Evolutionary conservation across 2,113 vertebrate genomes (phyloP).

Genomic region (Lepisosteus osseus): DNA sequence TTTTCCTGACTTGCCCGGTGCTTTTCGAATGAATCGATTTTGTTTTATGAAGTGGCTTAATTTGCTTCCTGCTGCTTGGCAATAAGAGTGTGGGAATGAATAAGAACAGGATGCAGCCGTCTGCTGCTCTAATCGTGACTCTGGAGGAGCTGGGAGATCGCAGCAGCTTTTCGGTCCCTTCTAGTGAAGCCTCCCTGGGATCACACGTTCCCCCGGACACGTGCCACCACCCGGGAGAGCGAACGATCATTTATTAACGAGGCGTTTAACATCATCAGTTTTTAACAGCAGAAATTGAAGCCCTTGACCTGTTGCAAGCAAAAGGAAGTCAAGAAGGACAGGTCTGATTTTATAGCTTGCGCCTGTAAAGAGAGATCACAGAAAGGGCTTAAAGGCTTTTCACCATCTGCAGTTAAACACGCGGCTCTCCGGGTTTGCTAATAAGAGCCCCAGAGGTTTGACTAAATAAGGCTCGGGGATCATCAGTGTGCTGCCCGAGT

Average conservation of each 20-base stretch:
- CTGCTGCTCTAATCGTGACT: not conserved
- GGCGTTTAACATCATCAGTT: slow-evolving; percentile 30
- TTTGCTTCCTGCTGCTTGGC: not conserved
- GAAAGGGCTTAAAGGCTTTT: slow-evolving; percentile 41
- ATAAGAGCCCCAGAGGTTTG: slow-evolving; percentile 62
- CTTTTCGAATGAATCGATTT: not conserved
- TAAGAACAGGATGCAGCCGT: not conserved
- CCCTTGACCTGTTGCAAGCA: slow-evolving; percentile 54
- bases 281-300: slow-evolving; percentile 49
- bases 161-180: not conserved
- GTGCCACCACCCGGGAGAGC: too few species aligned
- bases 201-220: not conserved
- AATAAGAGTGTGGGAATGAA: not conserved
- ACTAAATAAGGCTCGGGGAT: slow-evolving; percentile 35
- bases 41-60: not conserved
- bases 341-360: slow-evolving; percentile 53
- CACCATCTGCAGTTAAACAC: slow-evolving; percentile 67
- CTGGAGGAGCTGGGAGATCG: not conserved
- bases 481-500: slow-evolving; percentile 53
- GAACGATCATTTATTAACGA: slow-evolving; percentile 49
- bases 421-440: slow-evolving; percentile 59
- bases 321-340: slow-evolving; percentile 51
- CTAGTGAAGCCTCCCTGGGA: not conserved
- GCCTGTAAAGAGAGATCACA: slow-evolving; percentile 63
- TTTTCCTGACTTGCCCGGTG: not conserved